A percentile compares a stretch with the other conserved stretches of the same genome.
Evolutionary conservation across 2,888 invertebrate species (phyloP).

Genomic region (Cryptops parisi): DNA sequence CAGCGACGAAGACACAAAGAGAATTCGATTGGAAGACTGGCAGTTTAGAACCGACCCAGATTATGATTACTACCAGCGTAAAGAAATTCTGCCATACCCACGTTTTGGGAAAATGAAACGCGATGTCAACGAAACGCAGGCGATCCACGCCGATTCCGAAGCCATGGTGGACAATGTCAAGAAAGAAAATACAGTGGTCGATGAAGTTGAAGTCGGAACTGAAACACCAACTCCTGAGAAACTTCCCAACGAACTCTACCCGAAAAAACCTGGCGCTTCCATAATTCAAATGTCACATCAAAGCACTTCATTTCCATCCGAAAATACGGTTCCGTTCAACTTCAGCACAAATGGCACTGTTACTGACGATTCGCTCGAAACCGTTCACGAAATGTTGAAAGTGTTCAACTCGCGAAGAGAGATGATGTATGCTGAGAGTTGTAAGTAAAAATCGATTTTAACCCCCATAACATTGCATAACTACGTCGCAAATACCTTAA

Average conservation of each 20-base stretch:
- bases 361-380: neutral
- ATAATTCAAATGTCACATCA: neutral
- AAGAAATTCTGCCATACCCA: too few relatives aligned
- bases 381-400: constrained; percentile 27
- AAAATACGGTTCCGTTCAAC: too few relatives aligned
- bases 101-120: constrained; percentile 15
- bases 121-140: neutral
- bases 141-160: neutral
- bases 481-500: too few relatives aligned
- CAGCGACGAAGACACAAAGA: constrained; percentile 71
- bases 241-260: neutral
- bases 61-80: too few relatives aligned
- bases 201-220: neutral
- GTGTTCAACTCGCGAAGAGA: constrained; percentile 59
- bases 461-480: neutral
- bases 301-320: neutral
- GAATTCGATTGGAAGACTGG: too few relatives aligned
- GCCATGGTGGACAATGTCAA: neutral
- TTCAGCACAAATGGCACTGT: too few relatives aligned
- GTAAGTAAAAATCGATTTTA: constrained; percentile 2
- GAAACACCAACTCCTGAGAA: neutral
- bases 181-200: neutral
- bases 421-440: constrained; percentile 22
- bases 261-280: neutral
- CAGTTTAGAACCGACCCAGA: too few relatives aligned